Evolutionary conservation across 1,140 invertebrate species (phyloP), one percentile per base, ranked within the genome.

Genomic region (Brachionus paranguensis): DNA sequence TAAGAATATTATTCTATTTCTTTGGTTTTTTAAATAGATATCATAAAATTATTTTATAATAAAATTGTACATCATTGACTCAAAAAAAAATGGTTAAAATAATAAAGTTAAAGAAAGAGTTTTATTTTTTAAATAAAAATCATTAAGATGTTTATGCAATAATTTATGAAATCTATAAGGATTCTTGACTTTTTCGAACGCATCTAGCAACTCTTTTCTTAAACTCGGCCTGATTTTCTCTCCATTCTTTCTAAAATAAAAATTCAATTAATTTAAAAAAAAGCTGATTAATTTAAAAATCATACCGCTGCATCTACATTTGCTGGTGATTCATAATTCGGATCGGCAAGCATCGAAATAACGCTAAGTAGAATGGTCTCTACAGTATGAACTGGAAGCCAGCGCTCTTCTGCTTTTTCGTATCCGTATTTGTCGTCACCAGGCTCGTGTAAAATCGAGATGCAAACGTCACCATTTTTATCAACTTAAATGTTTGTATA

Each of bases 361-460:
- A 90, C 89, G 87, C 88, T 89, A 87, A 99, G 96, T 83, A 90
- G 95, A 89, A 99, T 99, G 85, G 97, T 99, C 92, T 99, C 97
- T 87, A 99, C 97, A 86, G 97, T 99, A 90, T 99, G 97, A 85
- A 99, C 96, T 78, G 97, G 97, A 89, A 99, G 90, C 97, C 97
- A 99, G 90, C 97, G 92, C 90, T 99, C 97, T 72, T 95, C 96
- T 84, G 97, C 96, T 90, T 97, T 96, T 91, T 99, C 97, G 91
- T 99, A 99, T 41, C 97, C 97, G 93, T 95, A 99, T 91, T 98
- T 97, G 90, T 99, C 97, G 93, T 99, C 97, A 84, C 97, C 97
- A 78, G 97, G 97, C 89, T 99, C 97, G 88, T 99, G 97, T 85
- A 99, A 92, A 90, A 99, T 99, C 87, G 96, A 99, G 92, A 99